phyloP scores from a whole-genome alignment of 2,113 vertebrate species.

The Salvelinus fontinalis region DNA sequence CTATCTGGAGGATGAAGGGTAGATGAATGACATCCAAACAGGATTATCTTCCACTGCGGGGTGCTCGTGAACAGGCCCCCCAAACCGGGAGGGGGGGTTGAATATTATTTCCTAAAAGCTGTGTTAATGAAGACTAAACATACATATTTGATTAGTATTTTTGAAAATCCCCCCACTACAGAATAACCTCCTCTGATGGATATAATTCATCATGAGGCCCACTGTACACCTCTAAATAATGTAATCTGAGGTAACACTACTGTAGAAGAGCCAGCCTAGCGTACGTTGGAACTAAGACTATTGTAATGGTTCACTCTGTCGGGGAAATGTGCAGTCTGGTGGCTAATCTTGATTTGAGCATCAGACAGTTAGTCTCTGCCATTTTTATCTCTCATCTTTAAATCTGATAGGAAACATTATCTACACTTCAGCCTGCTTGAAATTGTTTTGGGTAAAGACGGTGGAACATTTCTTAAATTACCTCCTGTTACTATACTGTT shows the following conservation, averaged over 20 bases:
- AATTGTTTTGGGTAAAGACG: background rate
- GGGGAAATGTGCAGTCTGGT: background rate
- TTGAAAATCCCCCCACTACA: constrained; percentile 7
- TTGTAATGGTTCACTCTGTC: background rate
- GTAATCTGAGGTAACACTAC: constrained; percentile 13
- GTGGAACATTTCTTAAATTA: background rate
- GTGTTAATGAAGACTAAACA: constrained; percentile 29
- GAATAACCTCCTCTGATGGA: constrained; percentile 1
- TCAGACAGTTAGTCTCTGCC: background rate
- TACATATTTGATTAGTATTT: constrained; percentile 32
- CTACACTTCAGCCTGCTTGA: background rate
- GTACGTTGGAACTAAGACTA: background rate
- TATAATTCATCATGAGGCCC: constrained; percentile 39
- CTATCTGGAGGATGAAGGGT: background rate
- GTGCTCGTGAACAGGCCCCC: background rate
- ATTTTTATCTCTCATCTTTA: background rate
- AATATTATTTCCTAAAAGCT: constrained; percentile 4
- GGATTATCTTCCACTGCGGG: background rate
- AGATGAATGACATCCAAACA: background rate
- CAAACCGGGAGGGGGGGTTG: background rate
- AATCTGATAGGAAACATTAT: background rate
- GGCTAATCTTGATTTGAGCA: background rate
- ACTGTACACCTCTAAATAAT: constrained; percentile 27
- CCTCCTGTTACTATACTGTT: background rate
- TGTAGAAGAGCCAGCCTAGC: background rate